Evolutionary conservation across 2,113 vertebrate genomes (phyloP), one percentile per base, ranked within the genome.

Genomic region (Hyperopisus bebe): DNA sequence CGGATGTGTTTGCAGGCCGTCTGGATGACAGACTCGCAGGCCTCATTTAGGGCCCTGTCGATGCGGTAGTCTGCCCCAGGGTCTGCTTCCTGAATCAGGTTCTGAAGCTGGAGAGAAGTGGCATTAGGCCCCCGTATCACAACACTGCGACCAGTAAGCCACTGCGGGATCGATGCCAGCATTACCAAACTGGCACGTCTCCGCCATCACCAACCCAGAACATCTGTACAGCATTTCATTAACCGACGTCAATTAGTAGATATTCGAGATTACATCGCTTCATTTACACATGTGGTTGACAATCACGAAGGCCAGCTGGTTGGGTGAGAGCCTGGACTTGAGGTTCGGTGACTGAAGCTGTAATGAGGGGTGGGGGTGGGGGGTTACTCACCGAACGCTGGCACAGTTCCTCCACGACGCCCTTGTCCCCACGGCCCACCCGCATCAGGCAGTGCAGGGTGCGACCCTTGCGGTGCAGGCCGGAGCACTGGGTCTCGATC

Each of bases 1-100:
- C 98, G 96, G 89, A 99, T 98, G 95, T 99, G 98, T 93, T 98
- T 99, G 96, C 98, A 99, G 93, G 98, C 98, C 0, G 98, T 99
- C 95, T 99, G 98, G 90, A 99, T 99, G 90, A 99, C 98, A 0
- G 98, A 98, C 89, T 99, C 98, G 0, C 98, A 99, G 89, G 98
- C 98, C 94, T 99, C 98, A 0, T 99, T 99, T 86, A 99, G 93
- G 0, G 98, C 98, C 0, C 98, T 94, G 92, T 99, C 98, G 0
- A 99, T 99, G 87, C 98, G 96, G 88, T 99, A 99, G 94, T 99
- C 98, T 0, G 98, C 97, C 31, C 97, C 98, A 0, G 98, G 98
- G 93, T 99, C 98, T 0, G 98, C 97, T 48, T 98, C 98, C 89
- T 99, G 98, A 91, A 99, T 97, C 94, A 99, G 92, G 0, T 96